Evolutionary conservation across 2,797 vertebrate genomes (phyloP), one percentile per base, ranked within the genome.

Genomic region (Cottoperca gobio): DNA sequence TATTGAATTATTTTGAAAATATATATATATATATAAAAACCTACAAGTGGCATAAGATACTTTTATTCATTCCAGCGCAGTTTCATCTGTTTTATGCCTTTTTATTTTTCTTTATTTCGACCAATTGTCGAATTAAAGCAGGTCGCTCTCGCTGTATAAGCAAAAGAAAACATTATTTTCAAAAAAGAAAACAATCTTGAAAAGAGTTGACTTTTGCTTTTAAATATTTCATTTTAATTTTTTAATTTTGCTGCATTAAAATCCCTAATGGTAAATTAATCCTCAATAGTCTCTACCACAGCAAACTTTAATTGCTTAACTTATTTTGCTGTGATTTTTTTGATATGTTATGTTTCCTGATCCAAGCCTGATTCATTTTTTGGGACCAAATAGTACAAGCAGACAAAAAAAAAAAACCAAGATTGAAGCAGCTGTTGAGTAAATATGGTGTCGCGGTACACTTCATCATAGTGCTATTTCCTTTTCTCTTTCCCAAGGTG

Each of bases 331-430:
- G 42, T 76, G 60, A 21, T 74, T 49, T 33, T 8, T 48, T 66
- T 61, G 11, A 62, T 65, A 46, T 42, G 76, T 79, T 14, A 60
- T 58, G 62, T 69, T 67, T 52, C 37, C 8, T 23, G 57, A 16
- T 57, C 16, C 40, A 33, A 55, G 42, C 21, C 26, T 55, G 11
- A 62, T 64, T 76, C 4, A 48, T 69, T 71, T 79, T n/a, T 46
- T 60, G 58, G 75, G 66, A 74, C 66, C 71, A 75, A 85, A 74
- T 43, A 28, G 23, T 39, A 45, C 8, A 77, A 62, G 11, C 21
- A 60, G 23, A 68, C 17, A 58, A 64, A 72, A 28, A 58, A 68
- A 17, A 58, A 64, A 72, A 28, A 58, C 2, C 3, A 69, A 70
- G 13, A 9, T 50, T 77, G 19, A 69, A 68, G 17, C 28, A 79